phyloP scores from a whole-genome alignment of 2,113 vertebrate species.

The Chaetura pelagica region DNA sequence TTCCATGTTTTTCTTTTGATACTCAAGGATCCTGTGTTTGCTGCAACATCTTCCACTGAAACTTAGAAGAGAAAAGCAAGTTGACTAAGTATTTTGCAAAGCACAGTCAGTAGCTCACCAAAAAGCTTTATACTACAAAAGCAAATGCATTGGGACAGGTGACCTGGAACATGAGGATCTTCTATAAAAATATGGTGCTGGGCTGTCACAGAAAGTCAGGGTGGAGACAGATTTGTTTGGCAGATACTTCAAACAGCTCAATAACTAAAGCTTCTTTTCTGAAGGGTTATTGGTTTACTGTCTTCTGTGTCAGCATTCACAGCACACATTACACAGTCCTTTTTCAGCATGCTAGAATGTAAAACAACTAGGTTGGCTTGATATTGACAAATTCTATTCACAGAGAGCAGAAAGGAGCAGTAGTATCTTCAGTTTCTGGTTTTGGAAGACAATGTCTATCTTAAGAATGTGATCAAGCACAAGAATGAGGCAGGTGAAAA shows the following conservation, averaged over 20 bases:
- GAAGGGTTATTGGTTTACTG: background rate
- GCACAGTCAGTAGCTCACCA: background rate
- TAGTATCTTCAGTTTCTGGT: background rate
- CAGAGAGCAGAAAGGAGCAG: background rate
- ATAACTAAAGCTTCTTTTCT: background rate
- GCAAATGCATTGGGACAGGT: background rate
- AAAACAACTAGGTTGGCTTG: background rate
- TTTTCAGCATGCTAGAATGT: background rate
- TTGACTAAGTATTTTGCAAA: constrained; percentile 10
- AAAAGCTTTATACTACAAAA: background rate
- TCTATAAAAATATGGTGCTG: background rate
- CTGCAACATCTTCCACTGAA: constrained; percentile 60
- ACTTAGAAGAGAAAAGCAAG: constrained; percentile 48
- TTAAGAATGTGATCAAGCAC: background rate
- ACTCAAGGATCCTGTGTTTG: constrained; percentile 31
- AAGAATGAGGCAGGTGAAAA: background rate
- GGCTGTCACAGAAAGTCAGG: background rate
- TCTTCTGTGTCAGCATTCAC: background rate
- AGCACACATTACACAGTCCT: background rate
- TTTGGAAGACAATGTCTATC: background rate
- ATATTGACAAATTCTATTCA: background rate
- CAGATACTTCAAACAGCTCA: background rate
- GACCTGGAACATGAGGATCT: background rate
- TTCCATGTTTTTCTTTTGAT: constrained; percentile 69
- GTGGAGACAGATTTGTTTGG: background rate